Conservation (phyloP, 1,140 invertebrate species). For the Propsilocerus akamusi region DNA sequence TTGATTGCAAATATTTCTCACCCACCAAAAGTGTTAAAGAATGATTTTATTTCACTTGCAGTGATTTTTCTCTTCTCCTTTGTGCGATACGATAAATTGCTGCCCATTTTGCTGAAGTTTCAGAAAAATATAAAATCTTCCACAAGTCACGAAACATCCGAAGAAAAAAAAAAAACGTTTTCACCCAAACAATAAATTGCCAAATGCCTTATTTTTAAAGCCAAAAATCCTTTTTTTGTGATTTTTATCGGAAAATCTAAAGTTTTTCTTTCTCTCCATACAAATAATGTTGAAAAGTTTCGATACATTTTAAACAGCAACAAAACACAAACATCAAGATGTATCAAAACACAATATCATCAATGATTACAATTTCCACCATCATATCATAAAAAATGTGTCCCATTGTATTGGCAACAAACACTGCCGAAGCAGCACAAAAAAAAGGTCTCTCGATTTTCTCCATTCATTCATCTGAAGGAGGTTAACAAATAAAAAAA, state of each 20-base stretch:
- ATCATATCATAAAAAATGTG: slow-evolving; percentile 1
- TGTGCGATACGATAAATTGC: too few species aligned
- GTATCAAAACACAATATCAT: background rate
- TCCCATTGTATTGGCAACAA: background rate
- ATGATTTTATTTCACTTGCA: too few species aligned
- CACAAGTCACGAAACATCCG: too few species aligned
- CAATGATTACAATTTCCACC: slow-evolving; percentile 1
- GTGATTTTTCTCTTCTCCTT: too few species aligned
- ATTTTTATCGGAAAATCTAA: background rate
- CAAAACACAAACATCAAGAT: background rate
- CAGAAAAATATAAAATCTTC: too few species aligned
- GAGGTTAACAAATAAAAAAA: background rate
- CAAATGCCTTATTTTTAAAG: background rate
- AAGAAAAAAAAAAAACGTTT: background rate
- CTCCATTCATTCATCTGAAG: background rate
- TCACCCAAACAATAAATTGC: background rate
- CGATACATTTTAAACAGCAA: too few species aligned
- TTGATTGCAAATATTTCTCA: background rate
- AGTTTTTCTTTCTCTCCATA: background rate
- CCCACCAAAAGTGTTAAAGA: too few species aligned
- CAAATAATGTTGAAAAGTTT: background rate
- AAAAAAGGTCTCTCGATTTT: background rate
- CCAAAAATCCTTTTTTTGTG: background rate
- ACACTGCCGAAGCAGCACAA: too few species aligned
- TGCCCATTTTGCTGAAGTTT: too few species aligned